Evolutionary conservation across 2,888 invertebrate genomes (phyloP), one percentile per base, ranked within the genome.

Genomic region (Anoplius nigerrimus): DNA sequence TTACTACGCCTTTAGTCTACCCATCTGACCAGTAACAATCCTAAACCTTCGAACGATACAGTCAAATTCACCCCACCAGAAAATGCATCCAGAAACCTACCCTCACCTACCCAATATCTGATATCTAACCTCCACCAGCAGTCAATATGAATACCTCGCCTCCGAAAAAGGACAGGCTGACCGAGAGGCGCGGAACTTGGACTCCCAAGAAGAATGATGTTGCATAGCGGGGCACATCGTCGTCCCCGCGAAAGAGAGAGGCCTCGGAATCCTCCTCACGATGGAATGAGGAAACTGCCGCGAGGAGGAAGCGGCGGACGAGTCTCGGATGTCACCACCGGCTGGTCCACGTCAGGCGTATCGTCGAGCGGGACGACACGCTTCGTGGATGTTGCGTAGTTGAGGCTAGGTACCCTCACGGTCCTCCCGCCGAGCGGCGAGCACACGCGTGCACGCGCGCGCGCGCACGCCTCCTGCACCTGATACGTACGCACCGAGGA

Each of bases 311-410:
- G 81, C 75, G 72, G 68, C 59, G 62, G 67, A 59, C 55, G 66
- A 73, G 73, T 66, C 77, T 82, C 82, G 76, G 78, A 81, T 84
- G 82, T 84, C 83, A 78, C 70, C 78, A 68, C 55, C 67, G 78
- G 78, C 77, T 76, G 82, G 82, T 84, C 79, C 75, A 72, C 74
- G 78, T 76, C 74, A 75, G 72, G 74, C 78, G 78, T 79, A 77
- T 82, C 79, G 78, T 74, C 51, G 66, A 77, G 74, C 83, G 80
- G 84, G 78, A 83, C 83, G 83, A 82, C 73, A 84, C 82, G 83
- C 81, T 84, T 70, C 72, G 76, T 56, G 83, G 74, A 83, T 74
- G 75, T 74, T 53, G 72, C 75, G 66, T 72, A 66, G 69, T 66
- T 60, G 71, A 70, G 76, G 71, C 71, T 75, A 64, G 66, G 66